These are phyloP conservation scores for Tokudaia muenninki DNA, from an alignment of 2,797 vertebrate genomes.

Conservation along the genomic window DNA sequence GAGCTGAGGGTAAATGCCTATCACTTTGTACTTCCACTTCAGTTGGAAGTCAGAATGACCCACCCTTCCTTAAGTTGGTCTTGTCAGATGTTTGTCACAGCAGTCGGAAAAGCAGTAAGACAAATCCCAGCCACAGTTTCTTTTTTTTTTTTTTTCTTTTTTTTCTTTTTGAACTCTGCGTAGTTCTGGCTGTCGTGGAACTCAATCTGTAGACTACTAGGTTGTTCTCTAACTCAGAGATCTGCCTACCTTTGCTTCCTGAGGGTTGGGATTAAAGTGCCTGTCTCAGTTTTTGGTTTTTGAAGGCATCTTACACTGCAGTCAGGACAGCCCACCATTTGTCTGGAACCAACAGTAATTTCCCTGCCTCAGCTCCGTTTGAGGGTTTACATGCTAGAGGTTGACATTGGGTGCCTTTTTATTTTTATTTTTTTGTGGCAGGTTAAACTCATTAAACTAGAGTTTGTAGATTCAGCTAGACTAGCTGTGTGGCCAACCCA, in stretches of 20 bases:
- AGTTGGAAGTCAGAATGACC: background rate
- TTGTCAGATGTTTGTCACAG: background rate
- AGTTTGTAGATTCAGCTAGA: background rate
- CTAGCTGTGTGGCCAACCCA: background rate
- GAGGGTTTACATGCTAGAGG: background rate
- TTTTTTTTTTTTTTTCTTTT: too few species aligned
- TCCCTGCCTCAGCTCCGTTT: background rate
- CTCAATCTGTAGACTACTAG: too few species aligned
- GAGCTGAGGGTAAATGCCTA: background rate
- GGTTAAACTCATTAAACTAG: background rate
- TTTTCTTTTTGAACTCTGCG: too few species aligned
- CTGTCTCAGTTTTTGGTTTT: background rate
- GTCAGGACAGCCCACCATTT: background rate
- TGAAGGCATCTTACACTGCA: background rate
- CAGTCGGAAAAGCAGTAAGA: background rate
- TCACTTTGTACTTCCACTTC: background rate
- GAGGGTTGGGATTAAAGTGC: background rate
- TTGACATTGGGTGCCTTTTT: background rate
- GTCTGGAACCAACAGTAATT: background rate
- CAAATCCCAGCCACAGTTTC: background rate
- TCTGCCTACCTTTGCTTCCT: too few species aligned
- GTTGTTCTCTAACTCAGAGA: too few species aligned
- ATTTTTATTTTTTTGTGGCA: background rate
- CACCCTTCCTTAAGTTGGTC: background rate
- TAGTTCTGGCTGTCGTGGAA: too few species aligned